Evolutionary conservation across 2,113 vertebrate species (phyloP).

Genomic region (Geothlypis trichas): DNA sequence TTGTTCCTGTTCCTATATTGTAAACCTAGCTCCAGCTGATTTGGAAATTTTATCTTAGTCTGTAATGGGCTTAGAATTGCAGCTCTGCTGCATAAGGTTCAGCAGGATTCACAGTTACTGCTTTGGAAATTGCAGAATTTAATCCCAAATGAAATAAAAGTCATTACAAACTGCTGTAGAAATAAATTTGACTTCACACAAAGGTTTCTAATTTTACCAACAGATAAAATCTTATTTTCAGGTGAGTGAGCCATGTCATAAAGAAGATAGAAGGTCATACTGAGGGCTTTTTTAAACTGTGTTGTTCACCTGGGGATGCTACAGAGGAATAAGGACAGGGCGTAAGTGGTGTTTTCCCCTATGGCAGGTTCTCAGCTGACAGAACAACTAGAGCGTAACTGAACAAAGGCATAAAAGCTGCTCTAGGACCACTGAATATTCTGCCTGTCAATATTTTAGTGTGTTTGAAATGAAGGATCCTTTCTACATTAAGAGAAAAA

Average conservation of each 20-base stretch:
- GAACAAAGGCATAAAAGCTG: constrained; percentile 14
- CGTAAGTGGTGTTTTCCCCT: constrained; percentile 37
- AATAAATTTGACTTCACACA: not conserved
- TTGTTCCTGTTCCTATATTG: not conserved
- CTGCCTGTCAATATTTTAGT: not conserved
- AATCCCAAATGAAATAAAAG: not conserved
- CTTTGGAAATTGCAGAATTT: not conserved
- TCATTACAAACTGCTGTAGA: not conserved
- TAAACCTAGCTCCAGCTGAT: not conserved
- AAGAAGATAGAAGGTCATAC: not conserved
- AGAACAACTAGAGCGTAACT: not conserved
- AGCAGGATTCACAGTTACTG: not conserved
- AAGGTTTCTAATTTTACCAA: constrained; percentile 4
- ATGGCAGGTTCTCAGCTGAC: constrained; percentile 12
- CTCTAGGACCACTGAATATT: not conserved
- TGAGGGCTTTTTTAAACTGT: not conserved
- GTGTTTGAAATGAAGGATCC: not conserved
- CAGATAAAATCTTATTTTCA: not conserved
- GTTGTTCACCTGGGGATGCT: not conserved
- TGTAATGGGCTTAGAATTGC: not conserved
- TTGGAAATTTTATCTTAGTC: not conserved
- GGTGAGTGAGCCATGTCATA: not conserved
- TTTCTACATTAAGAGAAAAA: not conserved
- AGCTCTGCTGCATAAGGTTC: not conserved
- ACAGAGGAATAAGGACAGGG: not conserved